Base-by-base conservation (phyloP, 2,113 vertebrate species). In the Upupa epops region DNA sequence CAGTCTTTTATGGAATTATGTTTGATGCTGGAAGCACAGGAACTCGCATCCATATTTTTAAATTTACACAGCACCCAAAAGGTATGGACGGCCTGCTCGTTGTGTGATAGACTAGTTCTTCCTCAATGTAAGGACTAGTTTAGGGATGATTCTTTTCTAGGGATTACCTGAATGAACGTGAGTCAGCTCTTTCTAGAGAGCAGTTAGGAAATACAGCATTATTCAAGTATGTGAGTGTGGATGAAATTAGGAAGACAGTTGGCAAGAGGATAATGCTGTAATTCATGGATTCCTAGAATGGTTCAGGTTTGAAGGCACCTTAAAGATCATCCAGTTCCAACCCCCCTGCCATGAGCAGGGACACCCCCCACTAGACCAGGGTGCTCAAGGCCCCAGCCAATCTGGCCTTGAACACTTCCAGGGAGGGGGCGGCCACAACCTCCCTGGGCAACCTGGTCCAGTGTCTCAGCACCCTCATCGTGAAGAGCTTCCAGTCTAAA, bases 21-120 rank as follows among this genome's bases (percentile, higher is more conserved):
- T 98, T 99, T 87, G 99, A 99, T 0, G 99, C 98, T 1, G 99
- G 99, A 68, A 99, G 99, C 97, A 99, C 99, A 0, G 99, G 99
- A 66, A 99, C 99, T 65, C 97, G 99, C 48, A 93, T 99, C 79
- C 99, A 99, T 21, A 48, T 99, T 78, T 99, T 99, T 97, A 98
- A 98, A 76, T 99, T 99, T 88, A 95, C 97, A 45, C 94, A 94
- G 42, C 97, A 95, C 28, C 81, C 96, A n/a, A 94, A 96, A 97
- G 98, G 98, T 98, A 97, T n/a, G n/a, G n/a, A n/a, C 17, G 69
- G 40, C n/a, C 26, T 59, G n/a, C 26, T 82, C 8, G 1, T 45
- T 79, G 68, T 16, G n/a, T 1, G 1, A 26, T n/a, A 34, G 29
- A 37, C 51, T n/a, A 60, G 34, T 40, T 58, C 34, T 51, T 72